Evolutionary conservation across 2,888 invertebrate genomes (phyloP).

Genomic region (Perdita meconis): DNA sequence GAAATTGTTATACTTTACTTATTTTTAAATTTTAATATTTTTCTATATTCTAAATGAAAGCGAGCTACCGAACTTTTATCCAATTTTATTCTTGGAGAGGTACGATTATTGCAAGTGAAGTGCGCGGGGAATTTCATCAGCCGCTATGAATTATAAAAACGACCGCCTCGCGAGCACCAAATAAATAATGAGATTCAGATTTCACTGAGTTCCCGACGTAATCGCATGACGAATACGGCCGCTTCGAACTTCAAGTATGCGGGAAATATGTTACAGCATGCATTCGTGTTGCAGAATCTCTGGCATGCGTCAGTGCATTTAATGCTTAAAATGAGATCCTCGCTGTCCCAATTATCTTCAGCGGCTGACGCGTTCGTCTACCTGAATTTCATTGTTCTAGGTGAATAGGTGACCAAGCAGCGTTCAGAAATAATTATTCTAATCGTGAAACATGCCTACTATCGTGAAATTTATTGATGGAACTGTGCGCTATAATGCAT

Average conservation of each 20-base stretch:
- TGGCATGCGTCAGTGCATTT: conserved; percentile 27
- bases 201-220: not conserved
- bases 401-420: conserved; percentile 4
- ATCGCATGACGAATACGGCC: conserved; percentile 1
- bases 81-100: too few relatives aligned
- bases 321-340: conserved; percentile 39
- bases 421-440: conserved; percentile 3
- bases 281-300: conserved; percentile 28
- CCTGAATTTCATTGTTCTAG: not conserved
- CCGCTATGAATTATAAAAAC: not conserved
- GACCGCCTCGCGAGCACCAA: not conserved
- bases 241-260: conserved; percentile 9
- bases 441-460: not conserved
- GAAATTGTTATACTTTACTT: too few relatives aligned
- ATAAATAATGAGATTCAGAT: not conserved
- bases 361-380: conserved; percentile 33
- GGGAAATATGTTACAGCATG: conserved; percentile 23
- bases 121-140: not conserved
- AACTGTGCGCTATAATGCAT: too few relatives aligned
- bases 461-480: too few relatives aligned
- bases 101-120: not conserved
- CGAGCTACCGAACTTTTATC: too few relatives aligned
- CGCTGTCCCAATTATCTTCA: conserved; percentile 29
- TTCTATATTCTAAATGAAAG: too few relatives aligned
- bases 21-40: too few relatives aligned